Percentiles rank a stretch among this genome's conserved stretches.
These are phyloP conservation scores for Melitaea athalia DNA, from an alignment of 2,888 invertebrate genomes.

Conservation along the genomic window DNA sequence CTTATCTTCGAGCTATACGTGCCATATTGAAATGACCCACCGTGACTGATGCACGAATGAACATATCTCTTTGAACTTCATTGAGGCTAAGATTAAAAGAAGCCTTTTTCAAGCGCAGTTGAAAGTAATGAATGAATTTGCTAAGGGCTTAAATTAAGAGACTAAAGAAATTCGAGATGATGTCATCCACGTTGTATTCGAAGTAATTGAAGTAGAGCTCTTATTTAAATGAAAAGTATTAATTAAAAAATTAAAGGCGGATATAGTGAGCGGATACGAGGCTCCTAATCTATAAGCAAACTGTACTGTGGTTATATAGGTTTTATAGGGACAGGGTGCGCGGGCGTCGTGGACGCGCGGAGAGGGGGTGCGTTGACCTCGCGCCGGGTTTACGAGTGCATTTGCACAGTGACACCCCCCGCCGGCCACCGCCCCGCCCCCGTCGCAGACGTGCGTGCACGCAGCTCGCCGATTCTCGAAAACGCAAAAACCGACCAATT, in stretches of 20 bases:
- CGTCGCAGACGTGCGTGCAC: conserved; percentile 56
- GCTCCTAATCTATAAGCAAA: conserved; percentile 46
- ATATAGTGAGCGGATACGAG: neutral
- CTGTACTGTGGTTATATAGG: conserved; percentile 70
- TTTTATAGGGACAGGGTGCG: conserved; percentile 53
- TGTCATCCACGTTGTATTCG: conserved; percentile 17
- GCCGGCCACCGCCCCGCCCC: conserved; percentile 40
- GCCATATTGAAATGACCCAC: conserved; percentile 18
- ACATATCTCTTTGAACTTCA: conserved; percentile 24
- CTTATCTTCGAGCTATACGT: conserved; percentile 37
- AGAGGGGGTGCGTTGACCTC: conserved; percentile 72
- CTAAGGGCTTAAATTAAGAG: conserved; percentile 11
- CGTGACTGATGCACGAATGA: conserved; percentile 15
- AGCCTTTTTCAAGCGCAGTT: conserved; percentile 20
- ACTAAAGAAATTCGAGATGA: conserved; percentile 26
- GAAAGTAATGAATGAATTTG: conserved; percentile 29
- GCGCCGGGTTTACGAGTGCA: conserved; percentile 77
- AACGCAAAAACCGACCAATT: conserved; percentile 71
- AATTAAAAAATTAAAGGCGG: neutral
- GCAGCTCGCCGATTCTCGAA: conserved; percentile 63
- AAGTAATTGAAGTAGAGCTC: conserved; percentile 10
- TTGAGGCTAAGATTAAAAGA: conserved; percentile 29
- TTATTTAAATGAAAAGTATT: neutral
- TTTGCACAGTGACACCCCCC: conserved; percentile 79
- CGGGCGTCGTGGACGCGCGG: conserved; percentile 46